Evolutionary conservation across 2,888 invertebrate genomes (phyloP).

Genomic region (Cabera pusaria): DNA sequence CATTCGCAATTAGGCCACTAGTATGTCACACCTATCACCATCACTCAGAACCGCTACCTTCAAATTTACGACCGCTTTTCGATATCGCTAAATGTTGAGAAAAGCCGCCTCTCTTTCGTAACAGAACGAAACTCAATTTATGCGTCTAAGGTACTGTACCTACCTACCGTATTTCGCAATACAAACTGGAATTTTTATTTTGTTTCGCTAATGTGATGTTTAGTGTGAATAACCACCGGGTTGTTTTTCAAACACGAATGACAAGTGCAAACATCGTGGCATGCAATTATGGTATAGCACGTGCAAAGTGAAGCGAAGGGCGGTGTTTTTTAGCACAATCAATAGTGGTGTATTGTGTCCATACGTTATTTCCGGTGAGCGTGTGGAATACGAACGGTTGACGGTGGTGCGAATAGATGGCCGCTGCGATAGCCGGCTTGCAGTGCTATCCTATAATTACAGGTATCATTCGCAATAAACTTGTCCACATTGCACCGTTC

Average conservation of each 20-base stretch:
- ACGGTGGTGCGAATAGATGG: constrained; percentile 64
- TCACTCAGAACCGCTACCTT: constrained; percentile 53
- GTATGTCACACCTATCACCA: constrained; percentile 59
- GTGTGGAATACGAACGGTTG: constrained; percentile 48
- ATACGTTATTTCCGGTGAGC: constrained; percentile 66
- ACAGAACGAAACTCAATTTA: constrained; percentile 50
- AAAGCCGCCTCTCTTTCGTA: constrained; percentile 60
- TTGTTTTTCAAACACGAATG: constrained; percentile 15
- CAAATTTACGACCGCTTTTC: constrained; percentile 58
- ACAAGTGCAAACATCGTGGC: constrained; percentile 21
- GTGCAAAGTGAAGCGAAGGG: constrained; percentile 31
- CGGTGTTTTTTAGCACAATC: constrained; percentile 63
- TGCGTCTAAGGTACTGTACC: constrained; percentile 44
- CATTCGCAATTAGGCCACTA: constrained; percentile 37
- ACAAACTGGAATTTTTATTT: constrained; percentile 29
- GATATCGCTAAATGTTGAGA: constrained; percentile 67
- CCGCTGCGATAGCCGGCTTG: constrained; percentile 55
- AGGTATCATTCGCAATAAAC: constrained; percentile 78
- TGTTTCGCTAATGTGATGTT: constrained; percentile 13
- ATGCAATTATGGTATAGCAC: constrained; percentile 27
- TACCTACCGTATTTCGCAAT: constrained; percentile 52
- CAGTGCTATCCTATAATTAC: constrained; percentile 58
- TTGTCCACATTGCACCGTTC: constrained; percentile 48
- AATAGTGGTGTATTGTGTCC: constrained; percentile 54
- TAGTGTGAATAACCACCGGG: constrained; percentile 7